Conservation (phyloP, 2,888 invertebrate genomes). For the Chrysomela aeneicollis region DNA sequence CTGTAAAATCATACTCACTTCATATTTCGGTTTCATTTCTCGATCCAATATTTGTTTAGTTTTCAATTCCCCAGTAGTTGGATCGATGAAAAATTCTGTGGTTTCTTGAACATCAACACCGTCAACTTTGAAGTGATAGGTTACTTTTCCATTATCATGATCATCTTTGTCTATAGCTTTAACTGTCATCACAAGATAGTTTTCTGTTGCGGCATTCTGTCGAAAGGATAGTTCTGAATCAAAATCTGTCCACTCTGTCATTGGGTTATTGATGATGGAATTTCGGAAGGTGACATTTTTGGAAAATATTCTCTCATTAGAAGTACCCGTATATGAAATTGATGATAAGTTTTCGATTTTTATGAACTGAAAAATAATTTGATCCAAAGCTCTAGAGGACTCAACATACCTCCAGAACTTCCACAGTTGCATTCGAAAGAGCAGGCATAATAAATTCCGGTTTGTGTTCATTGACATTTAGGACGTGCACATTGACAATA, state of each 20-base stretch:
- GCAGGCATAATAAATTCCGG: constrained; percentile 84
- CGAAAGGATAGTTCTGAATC: no score
- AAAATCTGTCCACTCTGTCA: no score
- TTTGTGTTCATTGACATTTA: constrained; percentile 82
- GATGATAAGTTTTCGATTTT: no score
- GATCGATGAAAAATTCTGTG: constrained; percentile 81
- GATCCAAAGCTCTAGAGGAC: no score
- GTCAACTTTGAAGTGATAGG: constrained; percentile 82
- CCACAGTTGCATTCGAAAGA: constrained; percentile 76
- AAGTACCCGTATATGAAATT: no score
- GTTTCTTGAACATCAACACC: constrained; percentile 76
- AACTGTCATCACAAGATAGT: constrained; percentile 81
- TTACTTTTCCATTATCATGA: constrained; percentile 84
- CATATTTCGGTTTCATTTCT: constrained; percentile 73
- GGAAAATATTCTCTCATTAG: no score
- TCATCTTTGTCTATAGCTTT: constrained; percentile 83
- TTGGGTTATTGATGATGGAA: no score
- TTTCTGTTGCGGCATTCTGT: constrained; percentile 78
- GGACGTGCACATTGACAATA: constrained; percentile 77
- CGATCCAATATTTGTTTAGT: constrained; percentile 82
- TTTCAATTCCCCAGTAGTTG: constrained; percentile 80
- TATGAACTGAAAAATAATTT: no score
- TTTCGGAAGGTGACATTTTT: no score
- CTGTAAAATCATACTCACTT: constrained; percentile 59
- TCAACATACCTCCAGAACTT: constrained; percentile 83